These are phyloP conservation scores for Pelobates fuscus DNA, from an alignment of 2,113 vertebrate genomes.

Conservation along the genomic window DNA sequence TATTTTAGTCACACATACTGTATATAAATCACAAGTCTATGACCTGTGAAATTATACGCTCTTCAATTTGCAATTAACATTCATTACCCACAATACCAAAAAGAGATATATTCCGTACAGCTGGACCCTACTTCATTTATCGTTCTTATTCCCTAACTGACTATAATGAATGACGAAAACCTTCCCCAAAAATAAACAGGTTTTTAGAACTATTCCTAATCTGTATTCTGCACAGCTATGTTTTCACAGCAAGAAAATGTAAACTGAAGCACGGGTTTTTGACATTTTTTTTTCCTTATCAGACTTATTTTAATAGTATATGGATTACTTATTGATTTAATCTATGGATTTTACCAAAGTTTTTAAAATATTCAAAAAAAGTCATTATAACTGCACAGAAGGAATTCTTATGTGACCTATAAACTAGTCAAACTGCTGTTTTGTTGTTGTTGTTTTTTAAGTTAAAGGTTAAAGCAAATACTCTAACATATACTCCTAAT, in stretches of 20 bases:
- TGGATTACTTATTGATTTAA: no score
- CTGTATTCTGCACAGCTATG: slow-evolving; percentile 11
- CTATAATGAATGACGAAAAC: slow-evolving; percentile 4
- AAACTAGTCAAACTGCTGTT: no score
- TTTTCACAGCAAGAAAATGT: slow-evolving; percentile 14
- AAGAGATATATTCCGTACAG: slow-evolving; percentile 13
- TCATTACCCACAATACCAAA: background rate
- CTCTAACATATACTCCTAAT: no score
- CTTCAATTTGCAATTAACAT: background rate
- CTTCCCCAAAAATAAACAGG: slow-evolving; percentile 21
- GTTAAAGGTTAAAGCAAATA: no score
- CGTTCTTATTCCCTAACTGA: background rate
- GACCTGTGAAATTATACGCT: background rate
- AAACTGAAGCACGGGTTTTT: background rate
- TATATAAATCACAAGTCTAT: background rate
- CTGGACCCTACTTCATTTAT: slow-evolving; percentile 8
- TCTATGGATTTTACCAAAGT: no score
- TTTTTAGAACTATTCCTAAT: slow-evolving; percentile 14
- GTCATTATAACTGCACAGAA: no score
- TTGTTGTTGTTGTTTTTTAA: no score
- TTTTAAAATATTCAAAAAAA: no score
- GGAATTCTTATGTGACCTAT: no score
- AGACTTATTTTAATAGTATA: no score
- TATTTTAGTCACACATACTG: background rate
- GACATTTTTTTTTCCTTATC: no score